Percentiles rank a stretch among this genome's conserved stretches.
These are phyloP conservation scores for Melanogrammus aeglefinus DNA, from an alignment of 2,797 vertebrate species.

Conservation along the genomic window DNA sequence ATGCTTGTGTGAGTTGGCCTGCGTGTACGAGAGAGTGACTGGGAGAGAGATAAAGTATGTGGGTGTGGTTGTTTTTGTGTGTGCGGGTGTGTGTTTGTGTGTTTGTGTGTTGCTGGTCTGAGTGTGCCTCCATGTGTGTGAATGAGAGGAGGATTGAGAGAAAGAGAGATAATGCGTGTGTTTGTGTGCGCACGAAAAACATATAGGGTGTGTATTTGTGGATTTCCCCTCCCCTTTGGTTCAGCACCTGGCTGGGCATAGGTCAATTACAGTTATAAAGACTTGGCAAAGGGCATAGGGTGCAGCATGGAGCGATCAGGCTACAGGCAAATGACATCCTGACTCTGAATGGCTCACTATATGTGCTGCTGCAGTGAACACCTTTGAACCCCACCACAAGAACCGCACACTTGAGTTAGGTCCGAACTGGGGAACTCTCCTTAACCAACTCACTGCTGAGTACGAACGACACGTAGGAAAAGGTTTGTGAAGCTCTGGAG, in stretches of 20 bases:
- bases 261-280: slow-evolving; percentile 72
- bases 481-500: slow-evolving; percentile 11
- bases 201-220: slow-evolving; percentile 38
- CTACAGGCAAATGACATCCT: not conserved
- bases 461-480: not conserved
- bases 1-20: not conserved
- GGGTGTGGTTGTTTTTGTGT: slow-evolving; percentile 43
- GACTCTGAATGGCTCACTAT: not conserved
- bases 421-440: not conserved
- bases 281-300: slow-evolving; percentile 33
- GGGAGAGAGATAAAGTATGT: not conserved
- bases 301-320: slow-evolving; percentile 17
- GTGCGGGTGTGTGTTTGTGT: slow-evolving; percentile 40
- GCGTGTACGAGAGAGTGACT: not conserved
- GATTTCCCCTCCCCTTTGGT: slow-evolving; percentile 43
- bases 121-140: slow-evolving; percentile 17
- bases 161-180: not conserved
- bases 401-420: not conserved
- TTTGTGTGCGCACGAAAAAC: slow-evolving; percentile 16
- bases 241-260: slow-evolving; percentile 51
- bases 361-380: not conserved
- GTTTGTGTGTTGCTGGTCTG: slow-evolving; percentile 7
- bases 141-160: slow-evolving; percentile 1
- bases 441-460: not conserved
- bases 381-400: not conserved